Evolutionary conservation across 2,113 vertebrate species (phyloP), one percentile per base, ranked within the genome.

Genomic region (Proterorhinus semilunaris): DNA sequence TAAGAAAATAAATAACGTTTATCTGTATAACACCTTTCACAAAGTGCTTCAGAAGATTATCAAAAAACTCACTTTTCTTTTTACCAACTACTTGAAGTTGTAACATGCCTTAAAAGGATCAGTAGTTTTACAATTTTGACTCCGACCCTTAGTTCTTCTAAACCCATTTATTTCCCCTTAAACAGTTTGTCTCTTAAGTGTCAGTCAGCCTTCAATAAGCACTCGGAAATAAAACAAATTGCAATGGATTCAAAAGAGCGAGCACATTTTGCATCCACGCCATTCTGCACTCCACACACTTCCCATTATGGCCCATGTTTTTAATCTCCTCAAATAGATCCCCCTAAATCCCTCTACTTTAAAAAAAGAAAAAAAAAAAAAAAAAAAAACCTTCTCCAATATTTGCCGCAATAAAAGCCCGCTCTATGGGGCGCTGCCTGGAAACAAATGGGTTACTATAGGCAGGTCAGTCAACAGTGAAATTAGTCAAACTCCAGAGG

Each of bases 391-490:
- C 73, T 55, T 86, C 42, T 51, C 17, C 61, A 27, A 65, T 88
- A 77, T 88, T 86, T 84, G 74, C 78, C 80, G 49, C 62, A 77
- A 65, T 66, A 78, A 77, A 78, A 64, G 52, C 65, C 64, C 62
- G 67, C 74, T 77, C 66, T 74, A 55, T 42, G 65, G 69, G 83
- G 75, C 66, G 68, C 66, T 78, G 79, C 63, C 72, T 74, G 68
- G 75, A 84, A 76, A 74, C 78, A 86, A 84, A 73, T 69, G 74
- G 70, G 71, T 81, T 75, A 73, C 69, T 66, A 63, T 49, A 75
- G 78, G 75, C 79, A 75, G 81, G 75, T 83, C 85, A 86, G 68
- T 90, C 80, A 86, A 78, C 82, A 47, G 79, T 88, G 88, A 88
- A 87, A 88, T 90, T 86, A 88, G 81, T 72, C 76, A 79, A 83